A percentile compares a stretch with the other conserved stretches of the same genome.
phyloP scores from a whole-genome alignment of 2,888 invertebrate genomes.

The Chrysolina oricalcia region DNA sequence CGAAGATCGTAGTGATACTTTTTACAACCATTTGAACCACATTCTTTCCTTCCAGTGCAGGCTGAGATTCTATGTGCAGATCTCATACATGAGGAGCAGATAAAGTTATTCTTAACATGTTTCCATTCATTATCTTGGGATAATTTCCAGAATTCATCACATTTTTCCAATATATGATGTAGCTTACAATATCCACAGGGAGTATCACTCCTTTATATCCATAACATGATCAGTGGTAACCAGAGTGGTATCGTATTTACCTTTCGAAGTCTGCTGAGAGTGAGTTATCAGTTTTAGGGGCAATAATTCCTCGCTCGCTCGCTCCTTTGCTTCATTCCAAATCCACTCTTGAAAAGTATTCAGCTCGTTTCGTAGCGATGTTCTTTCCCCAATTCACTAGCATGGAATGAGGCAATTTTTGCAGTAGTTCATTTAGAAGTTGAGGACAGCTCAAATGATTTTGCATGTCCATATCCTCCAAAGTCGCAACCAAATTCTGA shows the following conservation, averaged over 20 bases:
- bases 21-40: neutral
- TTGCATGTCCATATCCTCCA: conserved; percentile 1
- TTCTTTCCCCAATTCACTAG: neutral
- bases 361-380: neutral
- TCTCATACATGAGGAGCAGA: neutral
- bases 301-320: too few relatives aligned
- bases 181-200: neutral
- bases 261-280: neutral
- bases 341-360: neutral
- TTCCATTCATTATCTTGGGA: neutral
- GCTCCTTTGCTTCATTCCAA: too few relatives aligned
- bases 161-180: neutral
- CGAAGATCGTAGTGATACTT: neutral
- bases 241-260: neutral
- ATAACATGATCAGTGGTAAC: neutral
- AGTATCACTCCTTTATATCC: neutral
- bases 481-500: neutral
- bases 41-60: neutral
- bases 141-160: neutral
- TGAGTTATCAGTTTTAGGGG: too few relatives aligned
- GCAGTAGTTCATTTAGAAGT: neutral
- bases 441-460: neutral
- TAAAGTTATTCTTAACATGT: neutral
- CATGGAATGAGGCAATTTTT: neutral
- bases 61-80: neutral